Base-by-base conservation (phyloP, 2,797 vertebrate species). In the Sebastes taczanowskii region DNA sequence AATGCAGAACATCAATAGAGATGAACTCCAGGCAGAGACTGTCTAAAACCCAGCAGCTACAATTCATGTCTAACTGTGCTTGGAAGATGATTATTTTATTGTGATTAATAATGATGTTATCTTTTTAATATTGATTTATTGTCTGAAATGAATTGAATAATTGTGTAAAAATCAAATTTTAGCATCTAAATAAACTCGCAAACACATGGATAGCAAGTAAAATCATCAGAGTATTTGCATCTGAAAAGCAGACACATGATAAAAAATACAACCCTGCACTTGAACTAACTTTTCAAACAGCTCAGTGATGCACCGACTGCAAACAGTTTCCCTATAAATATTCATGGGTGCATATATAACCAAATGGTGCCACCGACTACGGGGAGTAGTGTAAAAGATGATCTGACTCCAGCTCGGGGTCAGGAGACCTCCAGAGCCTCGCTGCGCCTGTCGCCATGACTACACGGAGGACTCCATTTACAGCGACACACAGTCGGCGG, bases 391-490 rank as follows among this genome's bases (percentile, higher is more conserved):
- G 71, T 82, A 81, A 75, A 60, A 78, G 85, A 83, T 74, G 83
- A 90, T 89, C 82, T 69, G 89, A 89, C 76, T 86, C 82, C 65
- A 34, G 70, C 74, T 90, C 84, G 49, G 89, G 92, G 92, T 93
- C 90, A 90, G 81, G 68, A 84, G 82, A 86, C 88, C 80, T 87
- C 83, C 75, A 8, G 74, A 87, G 91, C 87, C 58, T 82, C 83
- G 67, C 60, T 29, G 2, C 1, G 25, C 71, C 83, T 27, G 88
- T 93, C 78, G 11, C 90, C 86, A 92, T 92, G 92, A 64, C 89
- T 74, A 93, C 93, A 63, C 29, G 1, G 71, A 91, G 85, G 88
- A 94, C 86, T 94, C 91, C 88, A 92, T 93, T 94, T 92, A 88
- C 87, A 58, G 88, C 77, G 35, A 56, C 56, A 22, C 73, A 89